Base-by-base conservation (phyloP, 2,888 invertebrate species). In the Hirtodrosophila trivittata region DNA sequence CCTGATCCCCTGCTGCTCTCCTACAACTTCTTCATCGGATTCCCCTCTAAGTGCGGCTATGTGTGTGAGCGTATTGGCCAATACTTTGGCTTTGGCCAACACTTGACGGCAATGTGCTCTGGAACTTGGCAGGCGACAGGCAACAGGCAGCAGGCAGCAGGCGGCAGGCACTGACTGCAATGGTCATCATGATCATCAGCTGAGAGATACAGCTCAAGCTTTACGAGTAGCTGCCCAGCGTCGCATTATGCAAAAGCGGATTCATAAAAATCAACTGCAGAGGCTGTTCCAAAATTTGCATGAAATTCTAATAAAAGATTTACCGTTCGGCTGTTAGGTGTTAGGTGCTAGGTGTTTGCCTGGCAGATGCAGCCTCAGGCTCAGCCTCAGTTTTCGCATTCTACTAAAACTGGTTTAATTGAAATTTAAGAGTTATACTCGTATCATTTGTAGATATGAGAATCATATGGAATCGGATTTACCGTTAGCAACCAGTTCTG, bases 281-380 rank as follows among this genome's bases (percentile, higher is more conserved):
- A 28, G 18, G 18, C 51, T 41, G 47, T 52, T 52, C 28, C 60
- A 8, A 49, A 58, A 82, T 82, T 82, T 70, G 65, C 85, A 82
- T 82, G 66, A 77, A 71, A 84, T 81, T 75, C 75, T 70, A 77
- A 82, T 86, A 84, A 86, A 81, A 69, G 67, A 81, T 82, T 75
- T 83, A 80, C 80, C 84, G 77, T 78, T 78, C 38, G 25, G 65
- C 38, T 64, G 57, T 63, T 69, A 58, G 83, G 68, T 80, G 84
- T 54, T 59, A 26, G 54, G 32, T 35, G 14, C 47, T 35, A 42
- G 18, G 64, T 80, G 84, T 54, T 59, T 50, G 52, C 47, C 51
- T 10, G 47, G 64, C 68, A 67, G 82, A 67, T 80, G 73, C 77
- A 60, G 57, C 39, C 32, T 21, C 5, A 21, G 18, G 18, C 18